Evolutionary conservation across 2,888 invertebrate genomes (phyloP), one percentile per base, ranked within the genome.

Genomic region (Clanis bilineata): DNA sequence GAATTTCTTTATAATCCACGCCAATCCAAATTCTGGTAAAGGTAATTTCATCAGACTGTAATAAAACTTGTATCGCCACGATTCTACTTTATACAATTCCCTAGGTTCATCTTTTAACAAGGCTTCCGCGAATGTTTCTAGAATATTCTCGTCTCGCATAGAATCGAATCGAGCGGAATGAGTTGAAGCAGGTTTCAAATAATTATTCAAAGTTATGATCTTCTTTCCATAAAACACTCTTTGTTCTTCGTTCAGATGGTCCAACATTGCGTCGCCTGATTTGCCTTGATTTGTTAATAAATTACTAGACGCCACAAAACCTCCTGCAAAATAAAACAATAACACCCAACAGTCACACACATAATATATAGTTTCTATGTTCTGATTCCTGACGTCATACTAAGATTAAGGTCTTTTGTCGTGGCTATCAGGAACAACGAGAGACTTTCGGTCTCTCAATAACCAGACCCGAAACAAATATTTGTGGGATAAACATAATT

Each of bases 241-340:
- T 69, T 95, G 95, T 74, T 96, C 95, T 0, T 87, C 82, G 41
- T 90, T 90, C 77, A 97, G 94, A 58, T 90, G 83, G 2, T 91
- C 80, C 59, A 93, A 85, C 96, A 97, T 97, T 68, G 90, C 86
- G 22, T 93, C 84, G 7, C 94, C 94, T 58, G 95, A 88, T 25
- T 87, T 79, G 23, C 85, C 79, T 82, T 97, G 96, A 4, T 86
- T 88, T 0, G 94, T 85, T 71, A 96, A 89, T 62, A 97, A 94
- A 72, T 95, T 95, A 72, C 96, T 96, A 51, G 94, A 91, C 1
- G 80, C 79, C 0, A 95, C 86, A 72, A 97, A 96, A 2, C 96
- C 96, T 45, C 96, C 95, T 94, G 76, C 43, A 85, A 86, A 45
- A 56, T 44, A 58, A 44, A 59, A n/a, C n/a, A n/a, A n/a, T n/a